Evolutionary conservation across 2,797 vertebrate species (phyloP).

Genomic region (Poeciliopsis presidionis): DNA sequence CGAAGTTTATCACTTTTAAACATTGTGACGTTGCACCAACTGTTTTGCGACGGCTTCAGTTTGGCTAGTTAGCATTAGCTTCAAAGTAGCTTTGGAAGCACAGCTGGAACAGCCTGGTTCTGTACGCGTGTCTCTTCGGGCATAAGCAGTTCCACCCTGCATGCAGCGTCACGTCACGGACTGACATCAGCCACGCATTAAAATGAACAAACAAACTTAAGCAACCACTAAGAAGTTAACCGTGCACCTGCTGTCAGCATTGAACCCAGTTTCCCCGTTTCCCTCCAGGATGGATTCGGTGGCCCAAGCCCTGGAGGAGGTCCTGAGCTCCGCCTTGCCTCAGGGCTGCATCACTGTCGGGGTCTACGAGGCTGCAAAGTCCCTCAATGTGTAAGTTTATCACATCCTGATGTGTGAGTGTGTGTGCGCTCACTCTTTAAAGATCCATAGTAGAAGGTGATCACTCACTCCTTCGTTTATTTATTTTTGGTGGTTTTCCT

Average conservation of each 20-base stretch:
- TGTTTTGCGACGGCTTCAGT: not conserved
- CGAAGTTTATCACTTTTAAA: not conserved
- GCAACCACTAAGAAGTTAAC: not conserved
- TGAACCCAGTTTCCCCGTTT: not conserved
- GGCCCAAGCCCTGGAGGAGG: conserved; percentile 89
- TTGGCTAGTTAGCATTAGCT: not conserved
- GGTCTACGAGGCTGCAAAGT: conserved; percentile 94
- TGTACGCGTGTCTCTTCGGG: not conserved
- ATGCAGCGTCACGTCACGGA: conserved; percentile 16
- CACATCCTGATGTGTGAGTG: not conserved
- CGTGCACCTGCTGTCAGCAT: not conserved
- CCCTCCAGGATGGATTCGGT: conserved; percentile 90
- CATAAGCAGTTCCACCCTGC: not conserved
- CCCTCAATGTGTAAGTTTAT: conserved; percentile 92
- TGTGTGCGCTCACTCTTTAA: too few relatives aligned
- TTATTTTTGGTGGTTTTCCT: not conserved
- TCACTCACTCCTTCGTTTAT: not conserved
- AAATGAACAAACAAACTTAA: not conserved
- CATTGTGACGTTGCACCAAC: not conserved
- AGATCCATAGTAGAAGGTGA: not conserved
- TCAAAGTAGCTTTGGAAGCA: not conserved
- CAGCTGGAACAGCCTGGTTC: not conserved
- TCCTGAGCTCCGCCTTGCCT: conserved; percentile 90
- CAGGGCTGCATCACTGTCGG: conserved; percentile 93
- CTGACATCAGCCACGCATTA: not conserved